A percentile compares a stretch with the other conserved stretches of the same genome.
Evolutionary conservation across 2,113 vertebrate genomes (phyloP).

Genomic region (Tetrax tetrax): DNA sequence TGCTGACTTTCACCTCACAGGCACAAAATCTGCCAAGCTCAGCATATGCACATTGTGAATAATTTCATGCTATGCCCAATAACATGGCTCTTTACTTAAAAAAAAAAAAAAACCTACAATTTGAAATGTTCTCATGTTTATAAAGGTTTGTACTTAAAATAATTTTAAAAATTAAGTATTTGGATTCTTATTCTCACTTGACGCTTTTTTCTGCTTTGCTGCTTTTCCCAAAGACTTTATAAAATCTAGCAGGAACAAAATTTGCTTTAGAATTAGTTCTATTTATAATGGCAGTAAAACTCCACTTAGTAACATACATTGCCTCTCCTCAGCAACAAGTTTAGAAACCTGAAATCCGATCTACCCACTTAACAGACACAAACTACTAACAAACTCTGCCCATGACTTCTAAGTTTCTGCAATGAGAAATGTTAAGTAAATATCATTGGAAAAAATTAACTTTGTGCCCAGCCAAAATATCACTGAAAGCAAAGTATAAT

Average conservation of each 20-base stretch:
- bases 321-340: not conserved
- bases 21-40: not conserved
- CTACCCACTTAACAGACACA: not conserved
- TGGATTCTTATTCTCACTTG: not conserved
- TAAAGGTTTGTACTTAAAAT: not conserved
- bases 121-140: not conserved
- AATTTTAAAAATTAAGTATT: not conserved
- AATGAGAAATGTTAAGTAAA: not conserved
- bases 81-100: not conserved
- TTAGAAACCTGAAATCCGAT: constrained; percentile 60
- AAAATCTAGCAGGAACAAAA: not conserved
- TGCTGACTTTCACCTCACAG: not conserved
- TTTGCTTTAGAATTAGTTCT: not conserved
- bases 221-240: not conserved
- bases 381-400: not conserved
- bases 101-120: not conserved
- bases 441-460: not conserved
- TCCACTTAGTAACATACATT: constrained; percentile 17
- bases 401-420: constrained; percentile 4
- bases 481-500: not conserved
- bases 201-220: not conserved
- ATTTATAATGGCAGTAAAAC: constrained; percentile 12
- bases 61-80: not conserved
- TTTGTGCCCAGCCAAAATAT: not conserved
- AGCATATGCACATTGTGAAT: not conserved